Evolutionary conservation across 1,140 invertebrate species (phyloP).

Genomic region (Lasaia peninsularis): DNA sequence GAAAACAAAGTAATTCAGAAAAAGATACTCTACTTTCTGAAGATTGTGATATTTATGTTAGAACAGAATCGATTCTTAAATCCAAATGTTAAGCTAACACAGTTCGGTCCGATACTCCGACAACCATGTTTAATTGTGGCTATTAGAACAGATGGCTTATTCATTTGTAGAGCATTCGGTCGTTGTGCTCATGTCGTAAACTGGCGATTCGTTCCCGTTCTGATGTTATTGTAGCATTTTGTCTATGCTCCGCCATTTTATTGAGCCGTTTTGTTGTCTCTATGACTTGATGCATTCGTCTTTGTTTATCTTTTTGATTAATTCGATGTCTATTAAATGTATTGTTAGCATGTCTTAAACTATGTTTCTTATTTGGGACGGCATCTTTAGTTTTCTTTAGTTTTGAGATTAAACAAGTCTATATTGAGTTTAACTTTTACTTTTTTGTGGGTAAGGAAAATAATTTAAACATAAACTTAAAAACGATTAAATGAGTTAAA

Average conservation of each 20-base stretch:
- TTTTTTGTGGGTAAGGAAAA: too few relatives aligned
- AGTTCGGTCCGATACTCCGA: slow-evolving; percentile 30
- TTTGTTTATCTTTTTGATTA: slow-evolving; percentile 47
- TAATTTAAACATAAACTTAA: too few relatives aligned
- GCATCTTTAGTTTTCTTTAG: not conserved
- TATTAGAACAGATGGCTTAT: slow-evolving; percentile 77
- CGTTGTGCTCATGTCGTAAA: slow-evolving; percentile 73
- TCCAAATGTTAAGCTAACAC: slow-evolving; percentile 32
- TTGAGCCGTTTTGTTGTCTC: slow-evolving; percentile 69
- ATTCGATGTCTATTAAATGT: slow-evolving; percentile 15
- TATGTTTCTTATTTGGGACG: not conserved
- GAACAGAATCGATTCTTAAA: slow-evolving; percentile 32
- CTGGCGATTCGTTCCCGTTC: slow-evolving; percentile 74
- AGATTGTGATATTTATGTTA: slow-evolving; percentile 2
- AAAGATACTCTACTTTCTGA: not conserved
- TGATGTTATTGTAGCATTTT: slow-evolving; percentile 76
- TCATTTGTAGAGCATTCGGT: slow-evolving; percentile 76
- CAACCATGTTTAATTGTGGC: slow-evolving; percentile 74
- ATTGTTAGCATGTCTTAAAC: not conserved
- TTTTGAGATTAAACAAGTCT: not conserved
- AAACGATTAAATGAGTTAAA: too few relatives aligned
- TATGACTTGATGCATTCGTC: slow-evolving; percentile 44
- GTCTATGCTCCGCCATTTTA: slow-evolving; percentile 75
- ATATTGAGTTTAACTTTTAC: too few relatives aligned
- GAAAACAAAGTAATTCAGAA: too few relatives aligned